A percentile compares a stretch with the other conserved stretches of the same genome.
phyloP scores from a whole-genome alignment of 2,888 invertebrate species.

The Leistus spinibarbis region DNA sequence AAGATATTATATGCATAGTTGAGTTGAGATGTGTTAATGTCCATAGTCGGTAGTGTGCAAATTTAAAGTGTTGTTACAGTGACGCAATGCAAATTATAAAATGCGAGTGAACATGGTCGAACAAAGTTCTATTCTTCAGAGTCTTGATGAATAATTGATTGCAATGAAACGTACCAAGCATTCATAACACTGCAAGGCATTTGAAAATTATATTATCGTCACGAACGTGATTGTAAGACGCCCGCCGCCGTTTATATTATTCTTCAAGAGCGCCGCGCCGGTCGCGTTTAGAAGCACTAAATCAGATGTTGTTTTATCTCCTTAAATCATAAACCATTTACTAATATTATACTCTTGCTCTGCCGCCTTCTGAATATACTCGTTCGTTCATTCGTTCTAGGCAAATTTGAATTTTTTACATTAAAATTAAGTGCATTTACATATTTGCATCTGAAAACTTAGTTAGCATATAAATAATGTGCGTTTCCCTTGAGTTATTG shows the following conservation, averaged over 20 bases:
- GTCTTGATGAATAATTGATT: slow-evolving; percentile 16
- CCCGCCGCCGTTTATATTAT: neutral
- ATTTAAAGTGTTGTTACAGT: neutral
- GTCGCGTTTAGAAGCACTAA: neutral
- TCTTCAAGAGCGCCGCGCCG: neutral
- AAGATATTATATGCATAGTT: too few relatives aligned
- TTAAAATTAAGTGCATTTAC: slow-evolving; percentile 32
- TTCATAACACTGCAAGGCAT: slow-evolving; percentile 7
- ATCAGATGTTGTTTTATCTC: slow-evolving; percentile 22
- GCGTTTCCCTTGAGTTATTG: slow-evolving; percentile 31
- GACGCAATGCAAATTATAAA: slow-evolving; percentile 9
- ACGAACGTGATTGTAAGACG: neutral
- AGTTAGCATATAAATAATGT: slow-evolving; percentile 38
- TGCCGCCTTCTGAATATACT: too few relatives aligned
- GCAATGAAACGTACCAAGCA: slow-evolving; percentile 7
- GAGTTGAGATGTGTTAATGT: too few relatives aligned
- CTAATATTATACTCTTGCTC: slow-evolving; percentile 3
- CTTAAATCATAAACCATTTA: slow-evolving; percentile 25
- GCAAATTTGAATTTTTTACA: slow-evolving; percentile 33
- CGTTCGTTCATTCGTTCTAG: neutral
- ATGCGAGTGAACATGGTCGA: neutral
- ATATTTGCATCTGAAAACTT: slow-evolving; percentile 36
- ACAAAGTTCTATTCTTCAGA: neutral
- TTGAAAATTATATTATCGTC: slow-evolving; percentile 9
- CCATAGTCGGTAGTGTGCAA: too few relatives aligned